Evolutionary conservation across 2,797 vertebrate genomes (phyloP), one percentile per base, ranked within the genome.

Genomic region (Muscicapa striata): DNA sequence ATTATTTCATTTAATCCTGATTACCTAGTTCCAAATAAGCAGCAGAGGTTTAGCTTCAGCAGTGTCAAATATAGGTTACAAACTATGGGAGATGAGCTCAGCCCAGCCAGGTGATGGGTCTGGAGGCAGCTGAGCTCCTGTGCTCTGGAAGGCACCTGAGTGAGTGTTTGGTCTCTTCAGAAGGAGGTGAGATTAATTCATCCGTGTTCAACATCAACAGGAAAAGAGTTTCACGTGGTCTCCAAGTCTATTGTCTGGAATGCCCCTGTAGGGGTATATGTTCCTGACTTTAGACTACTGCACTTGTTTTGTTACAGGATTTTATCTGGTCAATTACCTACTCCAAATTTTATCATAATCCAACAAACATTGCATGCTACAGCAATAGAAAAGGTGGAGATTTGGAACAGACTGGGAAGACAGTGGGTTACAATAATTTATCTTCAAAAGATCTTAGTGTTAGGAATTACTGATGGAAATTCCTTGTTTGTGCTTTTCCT

Each of bases 1-100:
- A 55, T 84, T 75, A 82, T 49, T 93, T 86, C 22, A 32, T 91
- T 93, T 91, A 74, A 79, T 82, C 69, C 70, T 27, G 14, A 77
- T 95, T 82, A 67, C 67, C 49, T 32, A 32, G 63, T 63, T 90
- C 40, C 67, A 69, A 69, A 63, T 34, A 73, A 84, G 67, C 45
- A 69, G 59, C 49, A 10, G 8, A 26, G 11, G 32, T 73, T 84
- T 76, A 52, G 46, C 55, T 78, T 84, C 79, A 55, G 62, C 32
- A 38, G 30, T 72, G 64, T 55, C 2, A 0, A 52, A 48, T 41
- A 3, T 6, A 67, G 77, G 48, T 84, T 91, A 76, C 4, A 45
- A 76, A 64, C 76, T 52, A 4, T 38, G 27, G 68, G 72, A 74
- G 79, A 38, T 1, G 6, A 74, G 55, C 75, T 80, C 41, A 81